phyloP scores from a whole-genome alignment of 1,140 invertebrate genomes.

The Akabosia matsudoensis region DNA sequence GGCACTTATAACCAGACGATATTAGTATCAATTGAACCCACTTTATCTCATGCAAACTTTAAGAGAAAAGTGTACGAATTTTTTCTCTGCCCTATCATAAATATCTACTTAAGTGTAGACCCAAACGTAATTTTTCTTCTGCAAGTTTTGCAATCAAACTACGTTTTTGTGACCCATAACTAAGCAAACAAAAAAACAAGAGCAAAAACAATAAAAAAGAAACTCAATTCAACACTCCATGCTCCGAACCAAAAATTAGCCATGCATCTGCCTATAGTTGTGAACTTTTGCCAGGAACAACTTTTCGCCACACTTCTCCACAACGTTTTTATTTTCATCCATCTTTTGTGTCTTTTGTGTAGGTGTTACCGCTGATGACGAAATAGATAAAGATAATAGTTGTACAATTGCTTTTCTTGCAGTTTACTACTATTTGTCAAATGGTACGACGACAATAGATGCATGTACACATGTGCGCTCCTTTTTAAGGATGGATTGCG shows the following conservation, averaged over 20 bases:
- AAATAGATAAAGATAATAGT: not conserved
- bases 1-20: too few relatives aligned
- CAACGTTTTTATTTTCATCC: too few relatives aligned
- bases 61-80: not conserved
- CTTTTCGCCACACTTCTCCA: not conserved
- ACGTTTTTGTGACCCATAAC: not conserved
- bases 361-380: not conserved
- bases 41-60: too few relatives aligned
- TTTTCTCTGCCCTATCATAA: not conserved
- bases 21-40: too few relatives aligned
- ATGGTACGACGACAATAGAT: not conserved
- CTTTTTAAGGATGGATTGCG: not conserved
- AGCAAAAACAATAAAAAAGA: not conserved
- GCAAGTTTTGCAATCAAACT: not conserved
- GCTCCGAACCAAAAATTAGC: not conserved
- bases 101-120: not conserved
- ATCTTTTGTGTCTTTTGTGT: not conserved
- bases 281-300: not conserved
- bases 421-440: not conserved
- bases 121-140: not conserved
- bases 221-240: not conserved
- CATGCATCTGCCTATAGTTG: not conserved
- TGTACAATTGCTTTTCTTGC: not conserved
- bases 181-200: not conserved
- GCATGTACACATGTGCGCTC: not conserved